Evolutionary conservation across 2,113 vertebrate genomes (phyloP), one percentile per base, ranked within the genome.

Genomic region (Seriola rivoliana): DNA sequence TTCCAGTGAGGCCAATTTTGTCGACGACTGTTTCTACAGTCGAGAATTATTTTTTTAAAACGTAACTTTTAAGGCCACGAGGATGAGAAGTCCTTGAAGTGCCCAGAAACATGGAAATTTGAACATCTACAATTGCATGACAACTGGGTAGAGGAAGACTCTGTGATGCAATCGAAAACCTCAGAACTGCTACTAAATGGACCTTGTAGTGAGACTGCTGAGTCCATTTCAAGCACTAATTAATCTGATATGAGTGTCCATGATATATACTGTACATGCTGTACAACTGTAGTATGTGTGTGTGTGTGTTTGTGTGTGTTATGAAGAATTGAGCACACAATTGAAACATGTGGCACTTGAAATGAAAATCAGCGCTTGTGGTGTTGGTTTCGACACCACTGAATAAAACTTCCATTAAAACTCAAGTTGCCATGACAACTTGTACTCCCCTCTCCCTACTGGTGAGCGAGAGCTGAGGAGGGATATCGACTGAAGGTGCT

Each of bases 351-450:
- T 21, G 44, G 25, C 44, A 25, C 52, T 71, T 17, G 21, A 29
- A 21, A 16, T 36, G 40, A 36, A 16, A 65, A 58, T 17, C 36
- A 17, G 36, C 34, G 8, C 32, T 13, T 72, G 13, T 4, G 10
- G 50, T 21, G 73, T 59, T 16, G 7, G 62, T 66, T 71, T 85
- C 14, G 36, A 55, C 57, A 36, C 48, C n/a, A 13, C 60, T 16
- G 40, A 81, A 80, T 70, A 68, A 87, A 81, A 80, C 73, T 29
- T 79, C 21, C 55, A 87, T 89, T 54, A 75, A 78, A 68, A 64
- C 40, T 74, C 63, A 50, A 34, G 88, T 91, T 87, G 63, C 84
- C 79, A 75, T 87, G 84, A 84, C 86, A 79, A 85, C 76, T 42
- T 57, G 40, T 17, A 34, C 66, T 68, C 52, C 29, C 44, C 32